Conservation (phyloP, 2,888 invertebrate species). For the Chymomyza caudatula region DNA sequence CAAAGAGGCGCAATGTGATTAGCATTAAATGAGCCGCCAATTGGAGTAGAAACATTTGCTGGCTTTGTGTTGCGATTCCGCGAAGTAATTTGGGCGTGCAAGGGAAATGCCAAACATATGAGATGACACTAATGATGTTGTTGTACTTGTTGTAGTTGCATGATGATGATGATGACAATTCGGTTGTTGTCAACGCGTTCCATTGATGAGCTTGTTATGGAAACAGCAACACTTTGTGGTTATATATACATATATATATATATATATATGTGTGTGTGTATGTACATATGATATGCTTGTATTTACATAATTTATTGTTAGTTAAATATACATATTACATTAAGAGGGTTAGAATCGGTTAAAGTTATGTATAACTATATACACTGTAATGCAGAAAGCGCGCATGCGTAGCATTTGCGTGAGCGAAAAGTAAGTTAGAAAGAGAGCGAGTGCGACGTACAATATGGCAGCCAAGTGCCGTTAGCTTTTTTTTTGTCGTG, state of each 20-base stretch:
- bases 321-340: background rate
- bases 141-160: no score
- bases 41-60: slow-evolving; percentile 15
- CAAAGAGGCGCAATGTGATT: slow-evolving; percentile 35
- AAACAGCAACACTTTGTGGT: no score
- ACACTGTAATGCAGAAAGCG: background rate
- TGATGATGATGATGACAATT: background rate
- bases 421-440: slow-evolving; percentile 33
- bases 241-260: slow-evolving; percentile 3
- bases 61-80: slow-evolving; percentile 15
- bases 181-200: background rate
- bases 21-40: slow-evolving; percentile 57
- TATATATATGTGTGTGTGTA: background rate
- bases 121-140: background rate
- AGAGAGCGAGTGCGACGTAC: background rate
- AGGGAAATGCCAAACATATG: slow-evolving; percentile 30
- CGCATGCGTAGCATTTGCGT: slow-evolving; percentile 18
- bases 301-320: background rate
- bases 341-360: background rate
- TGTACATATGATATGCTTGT: background rate
- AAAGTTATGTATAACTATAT: background rate
- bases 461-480: slow-evolving; percentile 30
- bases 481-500: slow-evolving; percentile 23
- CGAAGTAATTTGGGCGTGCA: slow-evolving; percentile 9
- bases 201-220: background rate